A percentile compares a stretch with the other conserved stretches of the same genome.
These are phyloP conservation scores for Pomatorhinus ruficollis DNA, from an alignment of 2,113 vertebrate species.

Conservation along the genomic window DNA sequence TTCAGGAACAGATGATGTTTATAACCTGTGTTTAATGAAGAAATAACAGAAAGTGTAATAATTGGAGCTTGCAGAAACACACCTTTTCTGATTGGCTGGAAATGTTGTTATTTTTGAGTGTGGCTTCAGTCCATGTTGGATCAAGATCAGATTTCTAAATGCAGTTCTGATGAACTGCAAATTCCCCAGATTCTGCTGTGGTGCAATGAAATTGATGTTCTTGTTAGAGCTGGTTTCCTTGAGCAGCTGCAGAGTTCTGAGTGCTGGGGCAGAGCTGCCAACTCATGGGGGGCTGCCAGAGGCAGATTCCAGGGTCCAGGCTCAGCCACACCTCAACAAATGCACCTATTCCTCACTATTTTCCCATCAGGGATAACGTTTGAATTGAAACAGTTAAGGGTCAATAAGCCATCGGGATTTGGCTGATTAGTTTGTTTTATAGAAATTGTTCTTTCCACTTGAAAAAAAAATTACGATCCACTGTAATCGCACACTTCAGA, in stretches of 20 bases:
- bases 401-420: neutral
- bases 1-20: neutral
- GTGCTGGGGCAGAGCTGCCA: neutral
- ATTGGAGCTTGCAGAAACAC: neutral
- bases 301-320: neutral
- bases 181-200: neutral
- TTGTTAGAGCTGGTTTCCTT: neutral
- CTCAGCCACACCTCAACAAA: neutral
- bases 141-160: constrained; percentile 9
- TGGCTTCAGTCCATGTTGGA: neutral
- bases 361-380: neutral
- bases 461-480: neutral
- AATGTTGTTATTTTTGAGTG: neutral
- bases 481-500: neutral
- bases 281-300: neutral
- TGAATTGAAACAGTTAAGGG: neutral
- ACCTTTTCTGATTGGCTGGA: neutral
- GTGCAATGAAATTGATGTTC: neutral
- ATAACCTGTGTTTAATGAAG: neutral
- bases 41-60: neutral
- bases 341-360: neutral
- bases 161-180: constrained; percentile 16
- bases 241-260: neutral
- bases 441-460: neutral
- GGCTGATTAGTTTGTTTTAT: neutral